Evolutionary conservation across 2,888 invertebrate species (phyloP), one percentile per base, ranked within the genome.

Genomic region (Himalopsyche kuldschensis): DNA sequence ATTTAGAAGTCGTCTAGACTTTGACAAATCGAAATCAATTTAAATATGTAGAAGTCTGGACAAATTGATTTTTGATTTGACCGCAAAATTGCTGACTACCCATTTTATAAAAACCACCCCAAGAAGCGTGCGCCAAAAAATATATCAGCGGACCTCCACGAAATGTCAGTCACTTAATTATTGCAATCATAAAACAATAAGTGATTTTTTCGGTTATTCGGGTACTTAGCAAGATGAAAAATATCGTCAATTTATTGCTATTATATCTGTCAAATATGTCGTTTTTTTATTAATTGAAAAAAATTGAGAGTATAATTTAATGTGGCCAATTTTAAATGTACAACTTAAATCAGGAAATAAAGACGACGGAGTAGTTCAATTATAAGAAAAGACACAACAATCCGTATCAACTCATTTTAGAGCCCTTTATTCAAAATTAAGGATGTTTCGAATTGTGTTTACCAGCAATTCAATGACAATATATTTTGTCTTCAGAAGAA

Each of bases 21-120:
- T 55, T 55, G 55, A 55, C 55, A 55, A 55, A 55, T 55, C 10
- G 55, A 55, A 55, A 55, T 20, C 55, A 15, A 77, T 77, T 77
- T 77, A 35, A 32, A 41, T 24, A 30, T 41, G 41, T 41, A 4
- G 41, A 35, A 80, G 20, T 24, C n/a, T 55, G 30, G 48, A 47
- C 46, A 82, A 84, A 84, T 84, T 84, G 84, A 82, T 80, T 80
- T 84, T 84, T 82, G 80, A 82, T 80, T 84, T 75, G 63, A 84
- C 84, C 84, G 55, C 84, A 84, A 82, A 24, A 46, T 82, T 69
- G 69, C 17, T 30, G 30, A 31, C 47, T 27, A 27, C 76, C 46
- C 27, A 20, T 55, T 55, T 55, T 10, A 75, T 3, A n/a, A 11
- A 4, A 30, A n/a, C 75, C 31, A n/a, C 75, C 75, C 75, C 1